Base-by-base conservation (phyloP, 2,888 invertebrate species). In the Noctua janthe region DNA sequence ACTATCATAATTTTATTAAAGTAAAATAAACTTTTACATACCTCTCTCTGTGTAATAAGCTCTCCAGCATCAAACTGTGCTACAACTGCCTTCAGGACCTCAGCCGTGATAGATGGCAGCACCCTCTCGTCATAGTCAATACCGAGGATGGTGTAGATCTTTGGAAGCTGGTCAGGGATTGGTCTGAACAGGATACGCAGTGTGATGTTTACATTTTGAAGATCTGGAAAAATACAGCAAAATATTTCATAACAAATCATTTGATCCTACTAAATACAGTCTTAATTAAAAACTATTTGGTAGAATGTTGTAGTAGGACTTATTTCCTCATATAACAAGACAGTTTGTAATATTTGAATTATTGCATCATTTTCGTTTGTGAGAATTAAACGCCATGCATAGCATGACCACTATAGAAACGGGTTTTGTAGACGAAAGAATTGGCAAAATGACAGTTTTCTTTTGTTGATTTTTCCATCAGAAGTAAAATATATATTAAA, bases 61-160 rank as follows among this genome's bases (percentile, higher is more conserved):
- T 99, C 99, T 87, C 99, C 99, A 81, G 99, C 99, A 97, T 99
- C 99, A 97, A 99, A 99, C 95, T 99, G 99, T 62, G 99, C 99
- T 56, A 99, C 99, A 74, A 99, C 99, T 77, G 99, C 99, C 96
- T 99, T 99, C 77, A 99, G 96, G 23, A 99, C 99, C 98, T 99
- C 99, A 91, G 99, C 98, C 20, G 99, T 99, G 95, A 99, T 99
- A 4, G 99, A 99, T 11, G 99, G 99, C 84, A 99, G 96, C 59
- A 99, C 99, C 95, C 99, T 98, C 95, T 99, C 99, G 95, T 99
- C 99, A 93, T 99, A 99, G 96, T 99, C 99, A 86, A 98, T 97
- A 86, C 99, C 99, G 56, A 99, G 98, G 93, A 99, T 99, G 70
- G 99, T 99, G 97, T 99, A 99, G 93, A 99, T 99, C 95, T 98